Base-by-base conservation (phyloP, 2,113 vertebrate species). In the Trichomycterus rosablanca region DNA sequence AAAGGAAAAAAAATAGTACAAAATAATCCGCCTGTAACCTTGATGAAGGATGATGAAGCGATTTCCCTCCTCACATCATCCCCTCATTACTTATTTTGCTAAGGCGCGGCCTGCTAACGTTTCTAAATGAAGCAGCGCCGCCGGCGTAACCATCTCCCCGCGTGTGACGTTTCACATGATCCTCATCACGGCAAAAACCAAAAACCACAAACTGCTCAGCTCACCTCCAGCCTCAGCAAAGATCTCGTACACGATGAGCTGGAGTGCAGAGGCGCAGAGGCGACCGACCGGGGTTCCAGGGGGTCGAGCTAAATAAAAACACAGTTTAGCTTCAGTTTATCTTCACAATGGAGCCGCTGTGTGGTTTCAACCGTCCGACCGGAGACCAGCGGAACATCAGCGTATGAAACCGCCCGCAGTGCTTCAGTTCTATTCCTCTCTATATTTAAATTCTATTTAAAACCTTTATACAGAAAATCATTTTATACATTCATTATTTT, bases 121-220 rank as follows among this genome's bases (percentile, higher is more conserved):
- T 4, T 30, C 26, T 7, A 34, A 53, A 53, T 53, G 11, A 37
- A 23, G 1, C 46, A 50, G 37, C 28, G 50, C 30, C 7, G 26
- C 26, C 7, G 26, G 7, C 26, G 14, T 44, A 40, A 49, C 32
- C 35, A 7, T 23, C 5, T 5, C 23, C 40, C 39, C 20, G 71
- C 48, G 61, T 71, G 48, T 72, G 74, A 80, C 78, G 54, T 26
- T 81, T 85, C 84, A 86, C 81, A 85, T 84, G 82, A 71, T 84
- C 77, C 58, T 68, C 67, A 24, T 60, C 23, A 73, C 80, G 81
- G 83, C 75, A n/a, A 6, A 18, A 12, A 39, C 19, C 11, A 28
- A 11, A 22, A 15, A 24, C 15, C 69, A 60, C n/a, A n/a, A n/a
- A n/a, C n/a, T n/a, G n/a, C n/a, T n/a, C n/a, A n/a, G n/a, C n/a